A percentile compares a stretch with the other conserved stretches of the same genome.
Evolutionary conservation across 2,113 vertebrate species (phyloP).

Genomic region (Aegotheles bennettii): DNA sequence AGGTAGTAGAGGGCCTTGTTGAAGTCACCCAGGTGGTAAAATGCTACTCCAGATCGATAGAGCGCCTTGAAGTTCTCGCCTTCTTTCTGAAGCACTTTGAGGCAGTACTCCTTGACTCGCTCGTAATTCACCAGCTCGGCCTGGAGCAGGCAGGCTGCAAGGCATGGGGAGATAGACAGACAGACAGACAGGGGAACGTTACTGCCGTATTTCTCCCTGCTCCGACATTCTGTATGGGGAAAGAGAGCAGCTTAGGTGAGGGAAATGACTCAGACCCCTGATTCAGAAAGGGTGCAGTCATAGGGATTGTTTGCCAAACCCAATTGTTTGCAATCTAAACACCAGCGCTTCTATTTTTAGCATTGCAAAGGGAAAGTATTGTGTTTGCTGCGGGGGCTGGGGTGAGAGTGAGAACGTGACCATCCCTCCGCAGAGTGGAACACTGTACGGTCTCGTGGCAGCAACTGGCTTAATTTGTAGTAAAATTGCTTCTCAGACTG

Average conservation of each 20-base stretch:
- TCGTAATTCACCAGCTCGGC: conserved; percentile 99
- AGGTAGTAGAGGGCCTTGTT: conserved; percentile 96
- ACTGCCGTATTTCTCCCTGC: neutral
- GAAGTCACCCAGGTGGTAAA: conserved; percentile 96
- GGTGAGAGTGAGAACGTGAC: neutral
- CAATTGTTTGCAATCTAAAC: neutral
- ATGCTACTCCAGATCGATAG: conserved; percentile 95
- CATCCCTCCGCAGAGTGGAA: neutral
- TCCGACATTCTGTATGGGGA: neutral
- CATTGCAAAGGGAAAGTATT: neutral
- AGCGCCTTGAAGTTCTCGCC: conserved; percentile 98
- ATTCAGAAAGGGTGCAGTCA: neutral
- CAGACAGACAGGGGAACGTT: neutral
- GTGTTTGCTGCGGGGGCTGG: neutral
- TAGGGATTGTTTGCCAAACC: neutral
- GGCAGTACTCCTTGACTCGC: conserved; percentile 96
- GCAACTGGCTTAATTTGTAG: neutral
- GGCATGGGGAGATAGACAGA: neutral
- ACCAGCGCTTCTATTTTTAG: neutral
- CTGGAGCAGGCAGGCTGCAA: conserved; percentile 91
- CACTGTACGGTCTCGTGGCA: neutral
- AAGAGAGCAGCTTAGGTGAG: conserved; percentile 16
- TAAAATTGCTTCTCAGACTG: neutral
- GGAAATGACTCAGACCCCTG: neutral
- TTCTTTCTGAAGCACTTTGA: conserved; percentile 96